These are phyloP conservation scores for Ornithorhynchus anatinus DNA, from an alignment of 2,113 vertebrate species.

Conservation along the genomic window DNA sequence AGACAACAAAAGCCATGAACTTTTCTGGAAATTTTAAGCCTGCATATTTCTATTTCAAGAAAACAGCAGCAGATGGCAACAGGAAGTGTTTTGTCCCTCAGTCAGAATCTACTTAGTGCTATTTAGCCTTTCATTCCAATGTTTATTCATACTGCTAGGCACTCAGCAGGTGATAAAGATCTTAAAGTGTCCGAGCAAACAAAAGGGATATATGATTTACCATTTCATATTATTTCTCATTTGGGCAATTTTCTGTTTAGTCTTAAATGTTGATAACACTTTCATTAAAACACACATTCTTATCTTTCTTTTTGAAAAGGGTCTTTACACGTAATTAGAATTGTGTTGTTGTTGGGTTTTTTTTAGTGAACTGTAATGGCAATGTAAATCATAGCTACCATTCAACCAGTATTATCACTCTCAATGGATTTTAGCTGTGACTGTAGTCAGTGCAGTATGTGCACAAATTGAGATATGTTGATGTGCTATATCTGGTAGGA, in stretches of 20 bases:
- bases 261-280: not conserved
- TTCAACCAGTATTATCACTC: accelerated
- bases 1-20: not conserved
- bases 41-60: constrained; percentile 20
- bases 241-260: constrained; percentile 10
- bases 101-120: not conserved
- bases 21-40: not conserved
- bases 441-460: not conserved
- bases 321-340: not conserved
- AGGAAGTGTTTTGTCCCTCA: not conserved
- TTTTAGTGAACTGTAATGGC: not conserved
- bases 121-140: not conserved
- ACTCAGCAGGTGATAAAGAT: constrained; percentile 17
- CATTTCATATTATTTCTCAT: constrained; percentile 5
- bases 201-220: constrained; percentile 13
- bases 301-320: not conserved
- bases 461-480: not conserved
- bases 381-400: not conserved
- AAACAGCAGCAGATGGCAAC: not conserved
- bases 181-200: constrained; percentile 14
- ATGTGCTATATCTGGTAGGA: not conserved
- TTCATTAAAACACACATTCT: not conserved
- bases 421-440: not conserved
- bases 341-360: accelerated
- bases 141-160: not conserved